Conservation (phyloP, 2,888 invertebrate species). For the Strigamia transsilvanica region DNA sequence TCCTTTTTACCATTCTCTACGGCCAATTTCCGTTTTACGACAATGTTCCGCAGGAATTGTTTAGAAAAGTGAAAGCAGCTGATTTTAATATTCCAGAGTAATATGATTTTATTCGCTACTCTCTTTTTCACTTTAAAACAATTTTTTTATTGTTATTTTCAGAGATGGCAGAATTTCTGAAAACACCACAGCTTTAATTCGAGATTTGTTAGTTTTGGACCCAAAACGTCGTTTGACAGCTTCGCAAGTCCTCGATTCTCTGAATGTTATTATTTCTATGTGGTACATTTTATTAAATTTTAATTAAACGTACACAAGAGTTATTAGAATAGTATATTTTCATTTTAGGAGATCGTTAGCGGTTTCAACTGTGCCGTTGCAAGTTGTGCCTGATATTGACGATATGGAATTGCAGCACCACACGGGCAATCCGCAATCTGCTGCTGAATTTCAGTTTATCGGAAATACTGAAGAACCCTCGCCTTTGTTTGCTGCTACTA, state of each 20-base stretch:
- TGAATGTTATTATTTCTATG: slow-evolving; percentile 61
- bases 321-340: neutral
- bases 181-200: slow-evolving; percentile 73
- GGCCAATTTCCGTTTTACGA: slow-evolving; percentile 85
- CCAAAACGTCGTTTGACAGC: slow-evolving; percentile 75
- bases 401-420: slow-evolving; percentile 44
- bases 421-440: neutral
- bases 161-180: slow-evolving; percentile 71
- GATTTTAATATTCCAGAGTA: slow-evolving; percentile 78
- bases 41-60: slow-evolving; percentile 75
- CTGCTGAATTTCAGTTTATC: neutral
- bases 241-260: slow-evolving; percentile 71
- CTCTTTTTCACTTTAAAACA: neutral
- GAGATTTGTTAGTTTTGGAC: slow-evolving; percentile 73
- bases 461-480: neutral
- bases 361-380: slow-evolving; percentile 53
- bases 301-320: neutral
- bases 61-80: slow-evolving; percentile 77
- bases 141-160: slow-evolving; percentile 56
- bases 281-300: slow-evolving; percentile 60
- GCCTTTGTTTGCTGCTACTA: slow-evolving; percentile 4
- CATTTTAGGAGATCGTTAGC: slow-evolving; percentile 25
- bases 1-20: slow-evolving; percentile 80
- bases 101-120: slow-evolving; percentile 57
- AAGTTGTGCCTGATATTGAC: slow-evolving; percentile 58